Evolutionary conservation across 2,113 vertebrate species (phyloP).

Genomic region (Ammodytes dubius): DNA sequence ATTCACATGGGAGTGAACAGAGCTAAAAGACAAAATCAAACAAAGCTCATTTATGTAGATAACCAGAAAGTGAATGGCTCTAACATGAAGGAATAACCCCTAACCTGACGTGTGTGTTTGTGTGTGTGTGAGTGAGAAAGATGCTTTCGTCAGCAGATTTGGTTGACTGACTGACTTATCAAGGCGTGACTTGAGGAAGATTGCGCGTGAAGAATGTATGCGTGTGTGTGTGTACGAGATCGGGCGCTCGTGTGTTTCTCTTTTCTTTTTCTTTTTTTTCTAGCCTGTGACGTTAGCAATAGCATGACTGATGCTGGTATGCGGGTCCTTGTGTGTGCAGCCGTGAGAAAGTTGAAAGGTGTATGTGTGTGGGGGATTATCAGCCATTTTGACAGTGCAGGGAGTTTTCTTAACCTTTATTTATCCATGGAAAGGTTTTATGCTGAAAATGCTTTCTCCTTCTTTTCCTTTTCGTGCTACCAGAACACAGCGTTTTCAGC

Average conservation of each 20-base stretch:
- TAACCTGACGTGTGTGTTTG: constrained; percentile 29
- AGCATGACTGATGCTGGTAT: constrained; percentile 79
- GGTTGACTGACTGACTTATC: constrained; percentile 68
- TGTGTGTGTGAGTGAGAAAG: neutral
- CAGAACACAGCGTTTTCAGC: constrained; percentile 27
- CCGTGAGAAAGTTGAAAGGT: constrained; percentile 70
- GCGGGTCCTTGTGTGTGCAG: constrained; percentile 59
- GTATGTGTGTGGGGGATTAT: constrained; percentile 50
- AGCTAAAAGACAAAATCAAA: constrained; percentile 14
- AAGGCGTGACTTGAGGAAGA: constrained; percentile 62
- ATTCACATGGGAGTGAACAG: neutral
- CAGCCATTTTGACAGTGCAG: constrained; percentile 39
- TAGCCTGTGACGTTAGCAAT: constrained; percentile 64
- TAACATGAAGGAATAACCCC: constrained; percentile 36
- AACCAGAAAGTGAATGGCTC: constrained; percentile 13
- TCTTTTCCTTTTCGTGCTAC: neutral
- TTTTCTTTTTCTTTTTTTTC: constrained; percentile 14
- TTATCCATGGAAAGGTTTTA: constrained; percentile 44
- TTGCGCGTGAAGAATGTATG: constrained; percentile 66
- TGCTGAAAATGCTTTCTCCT: neutral
- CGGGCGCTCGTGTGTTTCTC: neutral
- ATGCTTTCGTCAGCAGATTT: constrained; percentile 71
- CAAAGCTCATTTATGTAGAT: constrained; percentile 23
- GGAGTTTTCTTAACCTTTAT: constrained; percentile 52
- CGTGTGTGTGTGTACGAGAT: constrained; percentile 10